Evolutionary conservation across 1,140 invertebrate species (phyloP).

Genomic region (Eriosoma lanigerum): DNA sequence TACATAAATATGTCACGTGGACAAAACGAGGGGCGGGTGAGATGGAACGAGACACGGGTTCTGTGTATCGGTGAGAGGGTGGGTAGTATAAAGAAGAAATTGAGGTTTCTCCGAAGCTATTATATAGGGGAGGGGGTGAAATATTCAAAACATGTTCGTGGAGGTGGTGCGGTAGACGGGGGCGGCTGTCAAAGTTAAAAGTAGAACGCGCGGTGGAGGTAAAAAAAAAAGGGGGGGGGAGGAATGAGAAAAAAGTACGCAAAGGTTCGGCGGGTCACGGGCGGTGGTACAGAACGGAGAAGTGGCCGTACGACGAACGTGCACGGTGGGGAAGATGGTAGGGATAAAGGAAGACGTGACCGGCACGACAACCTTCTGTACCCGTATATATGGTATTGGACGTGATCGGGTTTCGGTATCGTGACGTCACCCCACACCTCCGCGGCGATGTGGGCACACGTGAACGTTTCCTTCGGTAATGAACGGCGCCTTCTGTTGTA

Average conservation of each 20-base stretch:
- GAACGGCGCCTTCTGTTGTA: constrained; percentile 36
- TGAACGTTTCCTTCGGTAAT: constrained; percentile 46
- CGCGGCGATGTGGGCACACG: background rate
- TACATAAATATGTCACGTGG: background rate
- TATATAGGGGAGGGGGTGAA: constrained; percentile 28
- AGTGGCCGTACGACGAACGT: background rate
- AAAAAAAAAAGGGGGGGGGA: constrained; percentile 10
- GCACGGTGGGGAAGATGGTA: background rate
- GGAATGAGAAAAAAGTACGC: background rate
- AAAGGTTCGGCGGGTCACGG: background rate
- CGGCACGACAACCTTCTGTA: constrained; percentile 47
- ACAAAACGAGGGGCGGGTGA: background rate
- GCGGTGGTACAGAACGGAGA: background rate
- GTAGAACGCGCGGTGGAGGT: constrained; percentile 41
- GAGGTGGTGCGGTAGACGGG: background rate
- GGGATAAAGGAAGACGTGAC: constrained; percentile 50
- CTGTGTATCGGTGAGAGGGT: background rate
- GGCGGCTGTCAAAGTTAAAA: constrained; percentile 49
- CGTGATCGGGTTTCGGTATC: constrained; percentile 51
- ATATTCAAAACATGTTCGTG: constrained; percentile 49
- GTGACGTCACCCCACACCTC: constrained; percentile 36
- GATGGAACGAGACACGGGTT: background rate
- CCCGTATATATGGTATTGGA: constrained; percentile 21
- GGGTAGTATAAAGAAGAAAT: constrained; percentile 22
- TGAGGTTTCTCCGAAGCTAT: constrained; percentile 46